Percentiles rank a stretch among this genome's conserved stretches.
These are phyloP conservation scores for Chironomus riparius DNA, from an alignment of 2,888 invertebrate species.

Conservation along the genomic window DNA sequence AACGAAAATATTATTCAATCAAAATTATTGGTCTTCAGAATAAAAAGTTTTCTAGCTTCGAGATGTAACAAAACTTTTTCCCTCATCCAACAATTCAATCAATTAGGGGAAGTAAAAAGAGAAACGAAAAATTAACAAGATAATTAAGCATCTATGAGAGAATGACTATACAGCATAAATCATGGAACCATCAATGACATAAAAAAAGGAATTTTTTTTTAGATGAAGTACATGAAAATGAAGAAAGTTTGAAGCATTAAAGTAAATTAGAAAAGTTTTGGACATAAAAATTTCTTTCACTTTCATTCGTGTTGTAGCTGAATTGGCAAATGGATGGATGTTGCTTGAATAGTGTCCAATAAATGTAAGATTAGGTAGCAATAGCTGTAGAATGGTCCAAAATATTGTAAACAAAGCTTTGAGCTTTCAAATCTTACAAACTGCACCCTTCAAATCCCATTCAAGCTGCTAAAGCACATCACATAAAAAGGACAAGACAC, in stretches of 20 bases:
- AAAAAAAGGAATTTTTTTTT: background rate
- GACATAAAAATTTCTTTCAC: background rate
- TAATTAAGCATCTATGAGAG: background rate
- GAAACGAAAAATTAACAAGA: background rate
- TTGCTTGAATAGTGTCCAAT: too few relatives aligned
- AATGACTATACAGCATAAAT: background rate
- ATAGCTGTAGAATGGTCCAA: too few relatives aligned
- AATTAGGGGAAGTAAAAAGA: background rate
- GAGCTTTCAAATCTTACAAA: too few relatives aligned
- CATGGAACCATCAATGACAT: background rate
- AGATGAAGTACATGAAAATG: background rate
- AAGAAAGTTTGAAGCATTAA: slow-evolving; percentile 2
- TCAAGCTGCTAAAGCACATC: too few relatives aligned
- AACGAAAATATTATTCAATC: background rate
- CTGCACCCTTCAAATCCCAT: too few relatives aligned
- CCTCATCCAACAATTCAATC: background rate
- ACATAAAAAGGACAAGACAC: too few relatives aligned
- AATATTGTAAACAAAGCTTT: too few relatives aligned
- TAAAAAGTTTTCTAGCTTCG: too few relatives aligned
- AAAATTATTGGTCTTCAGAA: too few relatives aligned
- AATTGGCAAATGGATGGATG: too few relatives aligned
- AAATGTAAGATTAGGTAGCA: too few relatives aligned
- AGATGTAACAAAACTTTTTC: background rate
- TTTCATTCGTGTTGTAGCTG: background rate
- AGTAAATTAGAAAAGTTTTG: slow-evolving; percentile 14